Evolutionary conservation across 2,888 invertebrate genomes (phyloP), one percentile per base, ranked within the genome.

Genomic region (Platycnemis pennipes): DNA sequence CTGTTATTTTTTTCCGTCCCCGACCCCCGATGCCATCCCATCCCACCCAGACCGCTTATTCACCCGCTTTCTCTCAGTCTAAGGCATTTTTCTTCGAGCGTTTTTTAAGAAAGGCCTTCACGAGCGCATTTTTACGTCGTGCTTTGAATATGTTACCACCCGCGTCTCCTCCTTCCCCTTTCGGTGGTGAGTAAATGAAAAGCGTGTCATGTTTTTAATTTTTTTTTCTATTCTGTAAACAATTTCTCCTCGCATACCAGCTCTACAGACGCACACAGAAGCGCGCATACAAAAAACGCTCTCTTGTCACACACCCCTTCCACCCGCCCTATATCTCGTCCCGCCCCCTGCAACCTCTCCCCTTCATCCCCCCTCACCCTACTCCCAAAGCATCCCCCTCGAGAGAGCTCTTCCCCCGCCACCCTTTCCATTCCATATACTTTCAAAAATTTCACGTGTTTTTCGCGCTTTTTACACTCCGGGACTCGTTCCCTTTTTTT

Each of bases 171-270:
- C 49, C 31, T 88, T 49, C 26, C 31, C 88, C 88, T 56, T 89
- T 53, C n/a, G 31, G 26, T n/a, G 44, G 42, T 44, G 37, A 0
- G 46, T 2, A 5, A 87, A 46, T 46, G 44, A 87, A 46, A 87
- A 87, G 87, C 45, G 87, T 44, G 45, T 3, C 44, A 87, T 22
- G 87, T 7, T 37, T 22, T 77, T 77, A 42, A 37, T 86, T 37
- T 87, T 13, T 87, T 44, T 87, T 45, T 87, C 87, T 46, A n/a
- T 45, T 87, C n/a, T n/a, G 22, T 77, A 77, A 77, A 77, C 37
- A 77, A 77, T 46, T 87, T 87, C 46, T n/a, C 45, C 45, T 45
- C 85, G 42, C 37, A 86, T 37, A 22, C n/a, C 37, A 11, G 77
- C 77, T 13, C 16, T 13, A 31, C 77, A 77, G 37, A 37, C 37